Base-by-base conservation (phyloP, 2,888 invertebrate genomes). In the Drosophila engyochracea region DNA sequence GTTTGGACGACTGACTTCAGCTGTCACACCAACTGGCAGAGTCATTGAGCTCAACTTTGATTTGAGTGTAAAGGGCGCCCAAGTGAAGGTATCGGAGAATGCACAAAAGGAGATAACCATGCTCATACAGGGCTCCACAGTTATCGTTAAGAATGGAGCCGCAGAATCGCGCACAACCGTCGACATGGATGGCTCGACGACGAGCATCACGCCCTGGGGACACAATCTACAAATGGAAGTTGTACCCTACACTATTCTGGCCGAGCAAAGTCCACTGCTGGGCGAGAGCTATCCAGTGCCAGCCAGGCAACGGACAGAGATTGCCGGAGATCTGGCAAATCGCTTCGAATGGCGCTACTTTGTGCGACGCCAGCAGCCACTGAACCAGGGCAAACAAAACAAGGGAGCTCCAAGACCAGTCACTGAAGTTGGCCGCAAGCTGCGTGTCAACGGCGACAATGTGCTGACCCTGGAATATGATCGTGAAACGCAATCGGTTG, bases 261-360 rank as follows among this genome's bases (percentile, higher is more conserved):
- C 97, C n/a, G 98, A 98, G 93, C 96, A 97, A 51, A 97, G 97
- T 91, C 97, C 97, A 0, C 94, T 98, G 3, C 93, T 98, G n/a
- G 97, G 97, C 0, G 98, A 98, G 93, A 97, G 97, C 87, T 98
- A 97, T 91, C 98, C 98, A 0, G 97, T 98, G 0, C 97, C 98
- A 1, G 97, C 97, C 0, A 97, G 98, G 91, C 98, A 98, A 92
- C 95, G 96, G 70, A 97, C 97, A 0, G 98, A 98, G 94, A 96
- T 98, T 22, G 97, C 97, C 31, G 97, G 98, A 0, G 98, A 98
- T 91, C 93, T 98, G 64, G 97, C 98, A 0, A 98, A 98, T 91
- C 95, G 98, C 77, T 97, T 99, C 89, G 99, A 99, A 94, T 99
- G 99, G 99, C 95, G 98, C 49, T 99, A 98, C 94, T 98, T 98